These are phyloP conservation scores for Cylas formicarius DNA, from an alignment of 1,140 invertebrate species.

Conservation along the genomic window DNA sequence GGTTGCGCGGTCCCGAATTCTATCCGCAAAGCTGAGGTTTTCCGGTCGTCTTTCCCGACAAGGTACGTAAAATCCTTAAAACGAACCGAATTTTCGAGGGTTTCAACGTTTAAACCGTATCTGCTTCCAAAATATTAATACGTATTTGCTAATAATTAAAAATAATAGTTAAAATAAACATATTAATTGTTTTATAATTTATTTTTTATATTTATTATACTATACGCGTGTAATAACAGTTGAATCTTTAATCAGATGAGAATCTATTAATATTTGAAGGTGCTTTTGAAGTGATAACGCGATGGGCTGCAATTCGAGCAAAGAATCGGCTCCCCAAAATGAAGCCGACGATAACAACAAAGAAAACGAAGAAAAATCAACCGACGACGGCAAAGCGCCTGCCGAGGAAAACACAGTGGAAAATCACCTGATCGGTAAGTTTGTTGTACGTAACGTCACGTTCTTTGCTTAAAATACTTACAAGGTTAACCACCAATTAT, in stretches of 20 bases:
- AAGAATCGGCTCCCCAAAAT: constrained; percentile 23
- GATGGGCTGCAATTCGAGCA: constrained; percentile 37
- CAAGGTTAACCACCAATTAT: too few species aligned
- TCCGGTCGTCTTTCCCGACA: too few species aligned
- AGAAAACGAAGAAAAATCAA: constrained; percentile 1
- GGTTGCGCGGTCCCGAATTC: constrained; percentile 23
- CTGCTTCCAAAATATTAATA: neutral
- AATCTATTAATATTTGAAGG: neutral
- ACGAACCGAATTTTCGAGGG: too few species aligned
- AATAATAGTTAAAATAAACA: neutral
- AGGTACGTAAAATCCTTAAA: too few species aligned
- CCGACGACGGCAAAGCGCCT: constrained; percentile 11
- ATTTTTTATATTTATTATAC: neutral
- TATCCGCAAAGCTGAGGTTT: constrained; percentile 10
- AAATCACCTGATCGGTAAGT: constrained; percentile 17
- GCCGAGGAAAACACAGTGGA: neutral
- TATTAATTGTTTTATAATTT: neutral
- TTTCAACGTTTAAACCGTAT: too few species aligned
- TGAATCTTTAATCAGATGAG: neutral
- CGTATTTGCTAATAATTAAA: neutral
- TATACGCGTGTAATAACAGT: neutral
- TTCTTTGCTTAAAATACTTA: too few species aligned
- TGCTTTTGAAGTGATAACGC: neutral
- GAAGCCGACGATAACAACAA: constrained; percentile 23
- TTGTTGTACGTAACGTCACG: too few species aligned